These are phyloP conservation scores for Microctonus hyperodae DNA, from an alignment of 2,888 invertebrate genomes.

Conservation along the genomic window DNA sequence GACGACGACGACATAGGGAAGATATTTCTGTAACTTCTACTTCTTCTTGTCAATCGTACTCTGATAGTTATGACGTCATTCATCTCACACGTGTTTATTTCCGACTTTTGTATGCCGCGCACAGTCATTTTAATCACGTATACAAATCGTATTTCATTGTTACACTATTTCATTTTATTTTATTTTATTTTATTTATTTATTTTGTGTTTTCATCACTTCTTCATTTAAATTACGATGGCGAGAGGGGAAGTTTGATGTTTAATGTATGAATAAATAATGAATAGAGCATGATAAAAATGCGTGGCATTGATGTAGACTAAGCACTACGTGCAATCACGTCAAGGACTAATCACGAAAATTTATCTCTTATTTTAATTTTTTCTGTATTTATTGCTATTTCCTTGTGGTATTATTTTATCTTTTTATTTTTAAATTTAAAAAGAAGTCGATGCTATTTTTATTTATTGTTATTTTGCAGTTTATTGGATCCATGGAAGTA, in stretches of 20 bases:
- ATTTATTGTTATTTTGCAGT: constrained; percentile 75
- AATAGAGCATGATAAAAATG: constrained; percentile 30
- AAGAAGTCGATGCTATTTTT: neutral
- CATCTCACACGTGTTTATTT: constrained; percentile 54
- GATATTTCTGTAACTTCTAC: constrained; percentile 42
- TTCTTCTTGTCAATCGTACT: constrained; percentile 26
- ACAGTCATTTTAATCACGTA: constrained; percentile 19
- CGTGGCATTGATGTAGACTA: constrained; percentile 25
- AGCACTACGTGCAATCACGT: constrained; percentile 31
- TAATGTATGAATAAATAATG: constrained; percentile 11
- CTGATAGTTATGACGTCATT: constrained; percentile 49
- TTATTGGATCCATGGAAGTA: constrained; percentile 97
- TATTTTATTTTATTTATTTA: constrained; percentile 18
- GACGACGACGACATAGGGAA: constrained; percentile 36
- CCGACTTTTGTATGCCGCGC: constrained; percentile 37
- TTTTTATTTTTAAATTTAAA: neutral
- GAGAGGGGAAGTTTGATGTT: neutral
- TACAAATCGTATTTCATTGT: constrained; percentile 16
- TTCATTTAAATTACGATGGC: neutral
- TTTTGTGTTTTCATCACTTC: constrained; percentile 21
- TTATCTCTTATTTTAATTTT: neutral
- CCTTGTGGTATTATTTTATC: constrained; percentile 1
- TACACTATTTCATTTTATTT: constrained; percentile 19
- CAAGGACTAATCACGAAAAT: constrained; percentile 29
- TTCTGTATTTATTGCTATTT: neutral